phyloP scores from a whole-genome alignment of 2,797 vertebrate genomes.

The Botia kubotai region DNA sequence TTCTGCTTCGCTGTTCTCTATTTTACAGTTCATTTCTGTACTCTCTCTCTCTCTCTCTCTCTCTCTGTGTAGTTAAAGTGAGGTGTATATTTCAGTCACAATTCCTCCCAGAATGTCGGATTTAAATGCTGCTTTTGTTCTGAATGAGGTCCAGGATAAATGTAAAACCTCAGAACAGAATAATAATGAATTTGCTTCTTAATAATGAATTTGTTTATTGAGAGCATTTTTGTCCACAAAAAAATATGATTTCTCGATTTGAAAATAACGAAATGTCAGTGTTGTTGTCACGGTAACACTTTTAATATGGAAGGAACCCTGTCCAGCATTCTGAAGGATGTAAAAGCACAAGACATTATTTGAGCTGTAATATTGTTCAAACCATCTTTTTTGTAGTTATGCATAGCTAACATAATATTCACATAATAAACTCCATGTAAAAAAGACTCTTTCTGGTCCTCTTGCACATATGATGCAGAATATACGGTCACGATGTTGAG shows the following conservation, averaged over 20 bases:
- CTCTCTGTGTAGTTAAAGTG: not conserved
- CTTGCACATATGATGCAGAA: not conserved
- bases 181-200: not conserved
- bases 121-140: not conserved
- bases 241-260: too few relatives aligned
- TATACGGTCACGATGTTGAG: not conserved
- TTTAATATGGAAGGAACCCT: too few relatives aligned
- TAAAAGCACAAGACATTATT: too few relatives aligned
- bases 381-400: too few relatives aligned
- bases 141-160: not conserved
- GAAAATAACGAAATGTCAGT: too few relatives aligned
- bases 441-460: too few relatives aligned
- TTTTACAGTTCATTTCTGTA: not conserved
- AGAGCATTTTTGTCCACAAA: too few relatives aligned
- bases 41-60: not conserved
- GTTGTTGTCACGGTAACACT: too few relatives aligned
- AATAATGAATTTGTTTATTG: not conserved
- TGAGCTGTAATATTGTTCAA: too few relatives aligned
- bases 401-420: too few relatives aligned
- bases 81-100: not conserved
- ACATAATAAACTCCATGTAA: too few relatives aligned
- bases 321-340: too few relatives aligned
- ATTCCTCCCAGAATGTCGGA: not conserved
- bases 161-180: not conserved
- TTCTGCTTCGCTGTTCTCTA: conserved; percentile 14